Percentiles rank a stretch among this genome's conserved stretches.
phyloP scores from a whole-genome alignment of 2,888 invertebrate genomes.

The Mesorhabditis sp. region DNA sequence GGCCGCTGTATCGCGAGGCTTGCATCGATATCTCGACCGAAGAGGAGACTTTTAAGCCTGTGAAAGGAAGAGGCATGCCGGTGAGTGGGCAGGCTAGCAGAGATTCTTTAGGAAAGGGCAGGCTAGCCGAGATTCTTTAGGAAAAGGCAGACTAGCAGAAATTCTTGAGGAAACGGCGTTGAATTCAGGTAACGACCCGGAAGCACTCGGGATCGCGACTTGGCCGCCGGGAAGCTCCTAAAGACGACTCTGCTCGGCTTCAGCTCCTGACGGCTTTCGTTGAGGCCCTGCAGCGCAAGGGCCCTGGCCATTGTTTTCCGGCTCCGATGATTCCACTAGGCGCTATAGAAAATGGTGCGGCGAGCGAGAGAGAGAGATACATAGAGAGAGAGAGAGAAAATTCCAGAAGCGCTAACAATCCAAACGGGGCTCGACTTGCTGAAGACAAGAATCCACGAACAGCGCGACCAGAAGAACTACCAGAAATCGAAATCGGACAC shows the following conservation, averaged over 20 bases:
- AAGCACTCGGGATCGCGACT: background rate
- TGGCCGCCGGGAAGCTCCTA: background rate
- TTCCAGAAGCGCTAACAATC: no score
- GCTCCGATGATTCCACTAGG: no score
- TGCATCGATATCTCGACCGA: conserved; percentile 1
- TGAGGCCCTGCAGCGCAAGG: background rate
- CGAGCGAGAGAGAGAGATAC: no score
- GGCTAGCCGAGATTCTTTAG: no score
- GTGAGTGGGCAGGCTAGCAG: no score
- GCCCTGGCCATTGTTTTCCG: background rate
- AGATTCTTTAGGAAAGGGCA: no score
- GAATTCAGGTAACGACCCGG: background rate
- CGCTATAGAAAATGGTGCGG: no score
- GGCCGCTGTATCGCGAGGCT: background rate
- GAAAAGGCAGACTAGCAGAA: background rate
- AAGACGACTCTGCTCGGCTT: background rate
- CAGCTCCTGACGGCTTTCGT: conserved; percentile 2
- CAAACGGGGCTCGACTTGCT: no score
- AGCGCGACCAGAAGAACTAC: no score
- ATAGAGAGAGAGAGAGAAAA: no score
- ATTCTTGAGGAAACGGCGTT: background rate
- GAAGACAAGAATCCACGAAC: no score
- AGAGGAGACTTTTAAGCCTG: background rate
- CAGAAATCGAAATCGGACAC: no score
- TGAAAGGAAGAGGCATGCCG: background rate